Evolutionary conservation across 2,797 vertebrate genomes (phyloP).

Genomic region (Tarsius wallacei): DNA sequence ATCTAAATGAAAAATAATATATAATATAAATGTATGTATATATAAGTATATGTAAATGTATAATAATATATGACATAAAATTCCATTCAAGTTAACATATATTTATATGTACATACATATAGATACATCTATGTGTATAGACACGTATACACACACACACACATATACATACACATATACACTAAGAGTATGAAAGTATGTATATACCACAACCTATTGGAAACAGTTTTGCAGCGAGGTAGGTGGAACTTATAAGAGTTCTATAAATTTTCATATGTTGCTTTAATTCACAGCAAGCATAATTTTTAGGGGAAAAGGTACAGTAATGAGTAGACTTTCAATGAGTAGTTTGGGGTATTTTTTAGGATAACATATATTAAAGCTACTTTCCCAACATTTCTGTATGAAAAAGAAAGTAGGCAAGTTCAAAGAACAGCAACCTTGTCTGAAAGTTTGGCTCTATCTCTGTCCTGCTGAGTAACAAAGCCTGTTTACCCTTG

Average conservation of each 20-base stretch:
- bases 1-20: neutral
- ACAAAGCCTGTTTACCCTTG: neutral
- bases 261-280: neutral
- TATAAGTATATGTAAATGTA: neutral
- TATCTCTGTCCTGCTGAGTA: neutral
- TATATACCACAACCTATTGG: neutral
- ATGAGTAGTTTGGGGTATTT: neutral
- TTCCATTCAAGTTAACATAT: neutral
- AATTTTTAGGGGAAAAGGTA: neutral
- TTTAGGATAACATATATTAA: neutral
- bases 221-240: neutral
- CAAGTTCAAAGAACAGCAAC: rapidly evolving
- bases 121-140: neutral
- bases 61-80: neutral
- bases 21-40: neutral
- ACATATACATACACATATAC: rapidly evolving
- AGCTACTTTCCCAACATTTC: neutral
- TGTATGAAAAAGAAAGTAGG: neutral
- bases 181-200: neutral
- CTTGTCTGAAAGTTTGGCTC: too few species aligned
- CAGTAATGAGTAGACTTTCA: neutral
- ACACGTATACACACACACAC: too few species aligned
- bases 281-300: neutral
- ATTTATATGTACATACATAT: neutral
- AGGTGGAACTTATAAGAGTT: neutral